Percentiles rank a stretch among this genome's conserved stretches.
Conservation (phyloP, 2,797 vertebrate genomes). For the Propithecus perrieri region DNA sequence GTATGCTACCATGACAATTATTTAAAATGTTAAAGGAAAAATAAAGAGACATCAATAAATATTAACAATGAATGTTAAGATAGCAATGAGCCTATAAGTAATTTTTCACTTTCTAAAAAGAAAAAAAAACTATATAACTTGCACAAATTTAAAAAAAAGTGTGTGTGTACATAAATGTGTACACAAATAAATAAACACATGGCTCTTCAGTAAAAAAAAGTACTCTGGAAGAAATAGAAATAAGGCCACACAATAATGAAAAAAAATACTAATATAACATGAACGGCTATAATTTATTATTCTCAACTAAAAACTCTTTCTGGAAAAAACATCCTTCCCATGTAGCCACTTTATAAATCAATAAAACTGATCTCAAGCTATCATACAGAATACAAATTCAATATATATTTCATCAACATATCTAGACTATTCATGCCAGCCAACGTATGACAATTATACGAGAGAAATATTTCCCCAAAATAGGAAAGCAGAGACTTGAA, state of each 20-base stretch:
- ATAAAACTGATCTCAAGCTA: background rate
- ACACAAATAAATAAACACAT: background rate
- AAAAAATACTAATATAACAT: background rate
- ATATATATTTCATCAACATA: background rate
- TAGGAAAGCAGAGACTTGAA: background rate
- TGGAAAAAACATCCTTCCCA: background rate
- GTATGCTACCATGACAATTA: background rate
- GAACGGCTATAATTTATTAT: background rate
- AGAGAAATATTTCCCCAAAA: background rate
- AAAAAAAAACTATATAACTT: background rate
- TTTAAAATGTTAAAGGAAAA: background rate
- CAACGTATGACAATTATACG: background rate
- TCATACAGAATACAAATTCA: background rate
- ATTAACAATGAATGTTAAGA: background rate
- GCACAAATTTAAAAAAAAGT: background rate
- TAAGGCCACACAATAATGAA: background rate
- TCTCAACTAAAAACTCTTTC: background rate
- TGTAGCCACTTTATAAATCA: background rate
- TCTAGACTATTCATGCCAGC: background rate
- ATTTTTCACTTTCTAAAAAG: background rate
- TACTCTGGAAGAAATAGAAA: background rate
- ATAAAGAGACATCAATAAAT: background rate
- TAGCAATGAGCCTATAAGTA: background rate
- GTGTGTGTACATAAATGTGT: background rate
- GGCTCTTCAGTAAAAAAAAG: background rate